Base-by-base conservation (phyloP, 2,797 vertebrate species). In the Amazona ochrocephala region DNA sequence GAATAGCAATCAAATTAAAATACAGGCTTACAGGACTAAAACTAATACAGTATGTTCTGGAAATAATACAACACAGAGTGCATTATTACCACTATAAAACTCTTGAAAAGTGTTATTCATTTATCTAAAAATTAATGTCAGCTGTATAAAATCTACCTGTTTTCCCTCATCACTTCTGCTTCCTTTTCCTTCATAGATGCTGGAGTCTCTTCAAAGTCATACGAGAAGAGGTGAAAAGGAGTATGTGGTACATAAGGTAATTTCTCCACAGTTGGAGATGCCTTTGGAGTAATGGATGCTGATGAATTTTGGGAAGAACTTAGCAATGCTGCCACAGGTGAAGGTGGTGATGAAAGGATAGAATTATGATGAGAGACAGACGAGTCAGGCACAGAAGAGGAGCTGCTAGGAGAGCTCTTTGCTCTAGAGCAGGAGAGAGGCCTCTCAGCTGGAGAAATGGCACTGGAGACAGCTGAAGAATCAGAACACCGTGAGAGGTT, bases 191-290 rank as follows among this genome's bases (percentile, higher is more conserved):
- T 98, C 82, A 91, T 72, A 88, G 97, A 37, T 70, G 97, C 84
- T 74, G 98, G 97, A 14, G 98, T 96, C 76, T 99, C 98, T 42
- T 99, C 97, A 39, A 99, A 97, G 97, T 99, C 99, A 4, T 99
- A 99, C 1, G 99, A 99, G 98, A 99, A 98, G 80, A 98, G 97
- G 93, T 97, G 99, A 93, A 99, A 99, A 88, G 99, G 99, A 22
- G 98, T 98, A 94, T 99, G 99, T n/a, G 98, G 98, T 78, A 98
- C 97, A 80, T 99, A 99, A 89, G 99, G 99, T 84, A 99, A 97
- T 90, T 96, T 98, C 94, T 98, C 98, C 95, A 96, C 92, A 1
- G 98, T 93, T 64, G 97, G 97, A 84, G 98, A 98, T 51, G 97
- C 93, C 93, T 97, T 98, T 68, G 95, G 93, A 94, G 96, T 97